Evolutionary conservation across 1,140 invertebrate species (phyloP), one percentile per base, ranked within the genome.

Genomic region (Drosophila nannoptera): DNA sequence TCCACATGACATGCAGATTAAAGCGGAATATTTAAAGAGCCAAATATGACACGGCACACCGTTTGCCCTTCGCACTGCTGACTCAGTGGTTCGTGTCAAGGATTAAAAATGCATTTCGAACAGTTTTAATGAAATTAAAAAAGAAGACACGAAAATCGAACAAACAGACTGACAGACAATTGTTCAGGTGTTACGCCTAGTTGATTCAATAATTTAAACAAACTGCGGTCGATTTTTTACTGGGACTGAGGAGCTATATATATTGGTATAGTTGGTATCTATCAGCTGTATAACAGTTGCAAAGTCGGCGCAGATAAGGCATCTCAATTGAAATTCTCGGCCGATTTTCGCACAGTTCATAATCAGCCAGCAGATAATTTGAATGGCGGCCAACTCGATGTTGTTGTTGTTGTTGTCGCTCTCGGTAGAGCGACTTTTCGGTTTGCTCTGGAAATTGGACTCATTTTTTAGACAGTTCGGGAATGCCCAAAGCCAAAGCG

Each of bases 371-470:
- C 40, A 6, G 40, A 16, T 16, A 16, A 43, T 16, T 43, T n/a
- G 40, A 43, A 43, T 43, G 5, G 6, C 2, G 12, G n/a, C 8
- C n/a, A 55, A 14, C 22, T 32, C 22, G 6, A 6, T 32, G 29
- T n/a, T n/a, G n/a, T n/a, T n/a, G n/a, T n/a, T 38, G 45, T 61
- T 31, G 45, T 61, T 31, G 22, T n/a, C 16, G 35, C 12, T 42
- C 11, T 55, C 32, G 35, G 42, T 49, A 36, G 49, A 65, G 45
- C 42, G 61, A 42, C 11, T 50, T 63, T 55, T 55, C 35, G 43
- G 42, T 35, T 54, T 35, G 43, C 58, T 56, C 62, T 53, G 62
- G 49, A 49, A 69, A 59, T 38, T 40, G 12, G 46, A 65, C 52
- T 64, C 16, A 32, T 54, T 54, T 33, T 68, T 54, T 36, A 50